Evolutionary conservation across 2,113 vertebrate genomes (phyloP).

Genomic region (Columbina picui): DNA sequence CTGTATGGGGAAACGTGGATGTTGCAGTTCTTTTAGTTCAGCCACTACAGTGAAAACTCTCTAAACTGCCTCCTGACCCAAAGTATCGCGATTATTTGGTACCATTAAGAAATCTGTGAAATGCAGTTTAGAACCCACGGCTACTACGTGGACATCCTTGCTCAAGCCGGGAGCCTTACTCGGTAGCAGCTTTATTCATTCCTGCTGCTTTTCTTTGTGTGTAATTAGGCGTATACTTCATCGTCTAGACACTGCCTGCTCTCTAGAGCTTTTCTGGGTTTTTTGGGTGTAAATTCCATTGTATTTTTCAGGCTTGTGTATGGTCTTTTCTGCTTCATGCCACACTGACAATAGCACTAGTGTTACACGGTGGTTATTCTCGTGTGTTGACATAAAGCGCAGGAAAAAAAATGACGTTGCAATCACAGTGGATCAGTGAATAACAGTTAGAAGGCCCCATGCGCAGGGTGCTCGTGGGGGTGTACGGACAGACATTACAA

Average conservation of each 20-base stretch:
- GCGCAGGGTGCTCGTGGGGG: neutral
- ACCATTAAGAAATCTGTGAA: neutral
- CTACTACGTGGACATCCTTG: neutral
- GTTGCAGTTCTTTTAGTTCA: neutral
- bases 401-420: neutral
- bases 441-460: neutral
- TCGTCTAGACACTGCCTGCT: neutral
- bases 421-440: neutral
- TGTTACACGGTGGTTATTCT: neutral
- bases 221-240: neutral
- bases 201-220: neutral
- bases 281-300: neutral
- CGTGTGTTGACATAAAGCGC: neutral
- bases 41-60: neutral
- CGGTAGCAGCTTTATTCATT: neutral
- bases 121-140: neutral
- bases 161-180: neutral
- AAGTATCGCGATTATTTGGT: neutral
- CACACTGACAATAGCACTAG: neutral
- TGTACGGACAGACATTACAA: neutral
- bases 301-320: neutral
- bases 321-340: neutral
- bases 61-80: neutral
- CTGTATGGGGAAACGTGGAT: accelerated
- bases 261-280: neutral